Percentiles rank a stretch among this genome's conserved stretches.
Evolutionary conservation across 2,797 vertebrate genomes (phyloP).

Genomic region (Simalia tracyae): DNA sequence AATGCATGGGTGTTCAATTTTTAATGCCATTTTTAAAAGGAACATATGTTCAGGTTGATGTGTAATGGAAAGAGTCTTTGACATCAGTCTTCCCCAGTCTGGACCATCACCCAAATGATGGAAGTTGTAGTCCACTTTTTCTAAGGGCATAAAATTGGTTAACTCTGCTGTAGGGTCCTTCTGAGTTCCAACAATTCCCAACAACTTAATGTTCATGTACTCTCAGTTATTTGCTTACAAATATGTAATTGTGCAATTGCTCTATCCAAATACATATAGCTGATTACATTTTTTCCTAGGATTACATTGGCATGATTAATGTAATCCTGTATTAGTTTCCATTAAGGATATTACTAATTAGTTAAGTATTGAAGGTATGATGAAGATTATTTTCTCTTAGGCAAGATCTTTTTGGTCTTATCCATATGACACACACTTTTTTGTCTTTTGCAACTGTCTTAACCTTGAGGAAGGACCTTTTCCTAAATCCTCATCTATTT

Average conservation of each 20-base stretch:
- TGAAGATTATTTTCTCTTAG: not conserved
- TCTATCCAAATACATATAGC: not conserved
- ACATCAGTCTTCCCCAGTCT: not conserved
- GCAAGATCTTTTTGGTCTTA: slow-evolving; percentile 8
- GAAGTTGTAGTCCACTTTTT: not conserved
- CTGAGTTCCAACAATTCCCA: not conserved
- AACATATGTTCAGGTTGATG: not conserved
- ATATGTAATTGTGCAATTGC: not conserved
- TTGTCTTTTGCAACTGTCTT: slow-evolving; percentile 16
- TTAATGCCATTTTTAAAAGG: not conserved
- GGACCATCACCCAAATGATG: not conserved
- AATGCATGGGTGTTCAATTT: not conserved
- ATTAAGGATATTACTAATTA: not conserved
- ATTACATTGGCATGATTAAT: not conserved
- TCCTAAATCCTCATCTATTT: slow-evolving; percentile 36
- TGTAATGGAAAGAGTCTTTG: not conserved
- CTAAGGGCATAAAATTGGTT: not conserved
- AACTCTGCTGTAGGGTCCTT: not conserved
- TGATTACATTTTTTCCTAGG: not conserved
- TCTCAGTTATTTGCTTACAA: not conserved
- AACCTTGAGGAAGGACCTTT: slow-evolving; percentile 42
- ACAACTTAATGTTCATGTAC: not conserved
- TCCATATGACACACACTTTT: not conserved
- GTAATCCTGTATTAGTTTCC: not conserved
- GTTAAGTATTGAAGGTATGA: not conserved